Conservation (phyloP, 2,113 vertebrate species). For the Lampris incognitus region DNA sequence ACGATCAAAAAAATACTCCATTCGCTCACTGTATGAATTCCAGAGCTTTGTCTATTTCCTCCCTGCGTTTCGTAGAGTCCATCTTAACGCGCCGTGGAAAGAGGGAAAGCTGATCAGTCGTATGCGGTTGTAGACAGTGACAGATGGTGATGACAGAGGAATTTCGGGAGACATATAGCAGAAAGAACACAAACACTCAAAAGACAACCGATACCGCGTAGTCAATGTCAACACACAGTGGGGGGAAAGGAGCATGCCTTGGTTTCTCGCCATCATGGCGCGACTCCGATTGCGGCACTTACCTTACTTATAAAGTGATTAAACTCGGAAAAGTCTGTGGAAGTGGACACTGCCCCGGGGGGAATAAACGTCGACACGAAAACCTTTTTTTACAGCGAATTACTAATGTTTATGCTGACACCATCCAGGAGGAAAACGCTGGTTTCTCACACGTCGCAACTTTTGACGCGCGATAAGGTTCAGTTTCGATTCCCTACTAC, state of each 20-base stretch:
- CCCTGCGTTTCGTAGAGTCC: conserved; percentile 87
- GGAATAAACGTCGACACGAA: background rate
- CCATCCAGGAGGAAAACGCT: background rate
- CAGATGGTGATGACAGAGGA: too few species aligned
- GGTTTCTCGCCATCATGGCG: background rate
- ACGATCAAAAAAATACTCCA: background rate
- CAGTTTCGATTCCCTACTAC: conserved; percentile 19
- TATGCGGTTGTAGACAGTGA: too few species aligned
- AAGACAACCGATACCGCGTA: too few species aligned
- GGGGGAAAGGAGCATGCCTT: background rate
- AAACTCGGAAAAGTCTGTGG: background rate
- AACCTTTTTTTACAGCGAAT: background rate
- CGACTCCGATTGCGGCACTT: conserved; percentile 17
- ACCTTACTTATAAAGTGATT: conserved; percentile 66
- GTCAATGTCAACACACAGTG: conserved; percentile 2
- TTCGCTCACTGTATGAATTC: conserved; percentile 91
- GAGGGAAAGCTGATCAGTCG: background rate
- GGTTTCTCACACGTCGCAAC: background rate
- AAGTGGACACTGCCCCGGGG: background rate
- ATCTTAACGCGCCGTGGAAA: conserved; percentile 50
- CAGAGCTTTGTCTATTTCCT: conserved; percentile 91
- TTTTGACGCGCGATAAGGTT: background rate
- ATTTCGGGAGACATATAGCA: too few species aligned
- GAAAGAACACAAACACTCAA: too few species aligned
- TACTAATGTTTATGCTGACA: background rate